Conservation (phyloP, 1,140 invertebrate genomes). For the Drosophila sturtevanti region DNA sequence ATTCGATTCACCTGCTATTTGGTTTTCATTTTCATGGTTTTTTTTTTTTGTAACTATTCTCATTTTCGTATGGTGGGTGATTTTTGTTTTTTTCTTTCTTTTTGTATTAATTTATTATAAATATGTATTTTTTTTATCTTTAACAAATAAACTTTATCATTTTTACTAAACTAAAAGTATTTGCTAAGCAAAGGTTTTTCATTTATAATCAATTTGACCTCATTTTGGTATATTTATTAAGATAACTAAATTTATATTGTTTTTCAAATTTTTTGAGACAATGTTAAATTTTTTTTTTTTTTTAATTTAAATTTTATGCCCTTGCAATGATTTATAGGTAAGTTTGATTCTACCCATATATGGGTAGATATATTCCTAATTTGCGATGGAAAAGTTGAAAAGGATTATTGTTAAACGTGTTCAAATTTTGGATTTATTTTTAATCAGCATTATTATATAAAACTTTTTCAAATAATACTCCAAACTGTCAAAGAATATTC, state of each 20-base stretch:
- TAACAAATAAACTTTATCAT: neutral
- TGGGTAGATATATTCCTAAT: no score
- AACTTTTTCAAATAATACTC: no score
- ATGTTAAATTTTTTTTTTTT: constrained; percentile 29
- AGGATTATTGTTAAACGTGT: no score
- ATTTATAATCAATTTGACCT: constrained; percentile 1
- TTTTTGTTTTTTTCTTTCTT: constrained; percentile 24
- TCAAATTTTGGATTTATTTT: no score
- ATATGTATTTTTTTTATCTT: constrained; percentile 11
- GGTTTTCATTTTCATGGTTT: constrained; percentile 17
- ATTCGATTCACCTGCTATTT: constrained; percentile 28
- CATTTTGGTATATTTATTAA: constrained; percentile 45
- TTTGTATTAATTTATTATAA: constrained; percentile 3
- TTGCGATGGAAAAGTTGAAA: no score
- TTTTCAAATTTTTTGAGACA: constrained; percentile 45
- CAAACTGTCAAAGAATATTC: no score
- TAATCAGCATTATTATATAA: no score
- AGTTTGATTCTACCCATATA: neutral
- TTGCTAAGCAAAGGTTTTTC: neutral
- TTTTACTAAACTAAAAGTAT: constrained; percentile 3
- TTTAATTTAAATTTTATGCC: neutral
- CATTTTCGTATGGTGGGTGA: constrained; percentile 48
- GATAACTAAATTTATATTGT: constrained; percentile 35
- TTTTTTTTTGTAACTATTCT: constrained; percentile 19
- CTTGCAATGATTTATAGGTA: neutral